Evolutionary conservation across 2,888 invertebrate genomes (phyloP), one percentile per base, ranked within the genome.

Genomic region (Oscheius sp.): DNA sequence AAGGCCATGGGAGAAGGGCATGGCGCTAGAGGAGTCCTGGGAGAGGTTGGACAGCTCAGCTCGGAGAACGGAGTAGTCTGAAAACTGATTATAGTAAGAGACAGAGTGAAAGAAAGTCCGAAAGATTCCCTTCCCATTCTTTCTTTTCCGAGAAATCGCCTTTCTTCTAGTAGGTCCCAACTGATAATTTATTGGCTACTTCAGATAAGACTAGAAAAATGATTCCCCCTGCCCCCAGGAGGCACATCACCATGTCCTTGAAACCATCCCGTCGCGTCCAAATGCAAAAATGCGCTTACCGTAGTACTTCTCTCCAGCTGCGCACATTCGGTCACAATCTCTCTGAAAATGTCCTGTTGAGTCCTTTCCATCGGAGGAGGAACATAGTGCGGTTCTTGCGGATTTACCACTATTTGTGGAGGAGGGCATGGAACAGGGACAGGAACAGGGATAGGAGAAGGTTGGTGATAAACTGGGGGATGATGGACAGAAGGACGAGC

Each of bases 261-360:
- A 53, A 53, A 29, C 50, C 37, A 47, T 57, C 0, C 48, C 9
- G n/a, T n/a, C 21, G 2, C 13, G 29, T 55, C 29, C 35, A 9
- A 13, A 11, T 10, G 2, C 10, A 33, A 21, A 29, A 50, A 50
- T 50, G 2, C 50, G 71, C 78, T 47, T 53, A 81, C 81, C 68
- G 74, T 62, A 11, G 74, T 68, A 4, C 77, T 77, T 59, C 78
- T 37, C 53, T 80, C 82, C 33, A 80, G 63, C 7, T 73, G 76
- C 55, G 79, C 76, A 2, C 78, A 80, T 48, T 82, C 82, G 13
- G 66, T 65, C 21, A 82, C 82, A 53, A 82, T 82, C 51, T 82
- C 82, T 32, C 75, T 71, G 76, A 80, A 82, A 58, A 82, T 82
- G 48, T 82, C 82, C 75, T 76, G 76, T 35, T 76, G 79, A n/a